These are phyloP conservation scores for Petrolisthes manimaculis DNA, from an alignment of 2,888 invertebrate genomes.

Conservation along the genomic window DNA sequence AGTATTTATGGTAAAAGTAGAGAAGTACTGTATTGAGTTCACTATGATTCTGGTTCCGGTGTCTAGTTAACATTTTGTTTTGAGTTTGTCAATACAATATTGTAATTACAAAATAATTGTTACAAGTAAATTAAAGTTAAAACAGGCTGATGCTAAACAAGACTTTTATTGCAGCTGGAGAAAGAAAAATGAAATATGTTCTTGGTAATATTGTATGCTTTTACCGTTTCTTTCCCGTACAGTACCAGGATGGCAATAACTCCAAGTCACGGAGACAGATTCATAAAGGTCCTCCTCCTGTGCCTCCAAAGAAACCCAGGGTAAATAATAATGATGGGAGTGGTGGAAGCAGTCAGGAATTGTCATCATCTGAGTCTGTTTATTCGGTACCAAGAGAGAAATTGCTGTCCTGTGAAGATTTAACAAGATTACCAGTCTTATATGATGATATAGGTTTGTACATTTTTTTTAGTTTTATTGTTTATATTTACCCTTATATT, in stretches of 20 bases:
- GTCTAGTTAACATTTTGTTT: no score
- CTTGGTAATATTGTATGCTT: no score
- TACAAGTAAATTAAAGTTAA: no score
- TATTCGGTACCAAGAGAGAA: slow-evolving; percentile 36
- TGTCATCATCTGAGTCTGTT: background rate
- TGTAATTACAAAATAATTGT: no score
- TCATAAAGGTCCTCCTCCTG: slow-evolving; percentile 51
- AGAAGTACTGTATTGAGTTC: no score
- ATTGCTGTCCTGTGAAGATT: slow-evolving; percentile 51
- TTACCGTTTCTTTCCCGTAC: background rate
- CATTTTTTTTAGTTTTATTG: background rate
- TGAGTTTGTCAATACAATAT: no score
- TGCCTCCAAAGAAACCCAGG: slow-evolving; percentile 47
- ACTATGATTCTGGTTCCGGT: no score
- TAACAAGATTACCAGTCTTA: slow-evolving; percentile 56
- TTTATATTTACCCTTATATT: background rate
- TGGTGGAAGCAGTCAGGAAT: background rate
- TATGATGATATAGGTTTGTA: slow-evolving; percentile 58
- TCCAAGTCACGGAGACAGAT: background rate
- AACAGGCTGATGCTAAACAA: no score
- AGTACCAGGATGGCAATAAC: background rate
- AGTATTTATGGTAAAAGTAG: no score
- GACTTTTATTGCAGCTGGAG: no score
- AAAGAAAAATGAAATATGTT: no score
- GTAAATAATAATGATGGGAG: background rate